Evolutionary conservation across 2,113 vertebrate species (phyloP).

Genomic region (Solenodon paradoxus): DNA sequence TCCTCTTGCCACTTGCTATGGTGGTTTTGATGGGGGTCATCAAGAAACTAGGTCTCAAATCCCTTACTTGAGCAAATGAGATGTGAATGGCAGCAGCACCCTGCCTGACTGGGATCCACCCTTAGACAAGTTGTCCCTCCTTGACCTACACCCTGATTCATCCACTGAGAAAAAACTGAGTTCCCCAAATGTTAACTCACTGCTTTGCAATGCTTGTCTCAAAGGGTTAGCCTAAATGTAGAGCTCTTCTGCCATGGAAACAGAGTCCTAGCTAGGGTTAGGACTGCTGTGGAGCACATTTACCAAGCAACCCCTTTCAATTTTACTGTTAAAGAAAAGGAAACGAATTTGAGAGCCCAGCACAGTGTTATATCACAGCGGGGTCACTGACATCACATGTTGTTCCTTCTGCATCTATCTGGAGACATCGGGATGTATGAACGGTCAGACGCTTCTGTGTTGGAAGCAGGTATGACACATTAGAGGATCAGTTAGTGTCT

Average conservation of each 20-base stretch:
- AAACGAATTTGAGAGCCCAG: not conserved
- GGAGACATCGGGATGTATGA: not conserved
- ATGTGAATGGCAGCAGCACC: not conserved
- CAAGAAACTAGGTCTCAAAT: not conserved
- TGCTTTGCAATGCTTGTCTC: not conserved
- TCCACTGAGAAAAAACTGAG: not conserved
- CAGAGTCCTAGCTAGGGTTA: not conserved
- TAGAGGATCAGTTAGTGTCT: not conserved
- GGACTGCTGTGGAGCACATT: not conserved
- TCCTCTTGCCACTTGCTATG: not conserved
- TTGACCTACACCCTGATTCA: not conserved
- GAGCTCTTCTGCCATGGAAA: not conserved
- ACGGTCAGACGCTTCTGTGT: rapidly evolving
- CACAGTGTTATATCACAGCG: not conserved
- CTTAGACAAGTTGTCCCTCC: not conserved
- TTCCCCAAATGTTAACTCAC: not conserved
- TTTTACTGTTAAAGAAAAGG: not conserved
- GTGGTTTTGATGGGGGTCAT: not conserved
- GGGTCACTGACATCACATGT: not conserved
- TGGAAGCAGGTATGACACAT: not conserved
- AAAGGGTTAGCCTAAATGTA: not conserved
- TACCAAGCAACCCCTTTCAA: not conserved
- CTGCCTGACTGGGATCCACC: not conserved
- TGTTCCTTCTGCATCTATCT: not conserved
- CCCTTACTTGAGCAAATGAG: not conserved